Base-by-base conservation (phyloP, 2,113 vertebrate species). In the Bolborhynchus lineola region DNA sequence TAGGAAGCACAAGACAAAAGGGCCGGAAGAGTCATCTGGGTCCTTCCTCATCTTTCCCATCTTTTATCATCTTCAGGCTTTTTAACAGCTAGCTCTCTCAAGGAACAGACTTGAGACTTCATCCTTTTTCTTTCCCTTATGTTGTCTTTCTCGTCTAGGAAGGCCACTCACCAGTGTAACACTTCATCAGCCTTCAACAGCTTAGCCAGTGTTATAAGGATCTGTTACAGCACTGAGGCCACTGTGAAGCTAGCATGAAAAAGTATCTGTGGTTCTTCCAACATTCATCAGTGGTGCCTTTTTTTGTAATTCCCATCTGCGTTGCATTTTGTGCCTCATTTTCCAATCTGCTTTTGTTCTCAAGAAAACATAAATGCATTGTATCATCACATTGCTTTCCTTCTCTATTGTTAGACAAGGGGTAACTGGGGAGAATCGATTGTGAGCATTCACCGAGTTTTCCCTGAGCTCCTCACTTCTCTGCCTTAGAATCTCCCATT, bases 241-340 rank as follows among this genome's bases (percentile, higher is more conserved):
- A 4, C 18, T 24, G 8, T 26, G 80, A 75, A 90, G 16, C 11
- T 37, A 26, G 14, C n/a, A 71, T 11, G 21, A 24, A 81, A 60
- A 59, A 44, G 28, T 46, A 47, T 42, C 71, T 71, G n/a, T 80
- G 42, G 18, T 29, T 82, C 65, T 89, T 86, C 55, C 35, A n/a
- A 26, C 71, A 55, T 75, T 75, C 53, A 14, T 15, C 4, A 1
- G 13, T 37, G 14, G n/a, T 69, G 26, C 55, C 4, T 42, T 84
- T 24, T 53, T n/a, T 49, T 41, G 1, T 70, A 75, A 67, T 91
- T 95, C 67, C 57, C 55, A 76, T 89, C 94, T 96, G 89, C 8
- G 16, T 85, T 91, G 33, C 49, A 76, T 96, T 97, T 95, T 55
- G 44, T 78, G 77, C 67, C 33, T 90, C 33, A 35, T 94, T 91